Evolutionary conservation across 2,113 vertebrate species (phyloP).

Genomic region (Vireo altiloquus): DNA sequence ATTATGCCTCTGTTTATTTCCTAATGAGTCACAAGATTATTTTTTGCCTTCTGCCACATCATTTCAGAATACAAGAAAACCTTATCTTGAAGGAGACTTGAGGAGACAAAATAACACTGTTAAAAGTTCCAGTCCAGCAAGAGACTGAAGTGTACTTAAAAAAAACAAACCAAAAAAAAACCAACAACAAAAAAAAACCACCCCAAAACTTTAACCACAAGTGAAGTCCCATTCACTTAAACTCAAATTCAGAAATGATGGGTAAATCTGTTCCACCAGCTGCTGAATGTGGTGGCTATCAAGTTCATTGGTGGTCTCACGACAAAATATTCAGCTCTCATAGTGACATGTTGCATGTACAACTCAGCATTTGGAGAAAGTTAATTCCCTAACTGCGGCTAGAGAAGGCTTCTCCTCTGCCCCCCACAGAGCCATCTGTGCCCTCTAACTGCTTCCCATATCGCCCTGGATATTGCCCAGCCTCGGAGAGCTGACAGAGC

Average conservation of each 20-base stretch:
- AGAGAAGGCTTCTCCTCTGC: neutral
- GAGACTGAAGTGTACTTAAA: neutral
- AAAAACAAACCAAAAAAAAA: neutral
- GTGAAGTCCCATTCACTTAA: constrained; percentile 8
- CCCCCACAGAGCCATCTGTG: fast-evolving
- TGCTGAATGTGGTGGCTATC: neutral
- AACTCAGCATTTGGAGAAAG: neutral
- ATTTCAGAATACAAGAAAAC: constrained; percentile 65
- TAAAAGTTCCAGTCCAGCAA: constrained; percentile 43
- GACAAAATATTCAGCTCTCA: neutral
- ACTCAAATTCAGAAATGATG: neutral
- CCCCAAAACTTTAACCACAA: neutral
- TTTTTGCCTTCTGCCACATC: constrained; percentile 68
- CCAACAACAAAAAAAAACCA: neutral
- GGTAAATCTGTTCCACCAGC: constrained; percentile 17
- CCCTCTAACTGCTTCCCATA: neutral
- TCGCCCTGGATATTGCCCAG: neutral
- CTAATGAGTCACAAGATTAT: constrained; percentile 67
- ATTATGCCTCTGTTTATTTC: constrained; percentile 69
- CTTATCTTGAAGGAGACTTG: constrained; percentile 44
- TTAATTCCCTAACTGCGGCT: neutral
- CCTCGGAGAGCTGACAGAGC: neutral
- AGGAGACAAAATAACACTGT: neutral
- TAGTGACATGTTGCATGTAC: neutral
- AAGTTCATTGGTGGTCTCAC: neutral